Percentiles rank a stretch among this genome's conserved stretches.
Evolutionary conservation across 1,140 invertebrate species (phyloP).

Genomic region (Drosophila athabasca): DNA sequence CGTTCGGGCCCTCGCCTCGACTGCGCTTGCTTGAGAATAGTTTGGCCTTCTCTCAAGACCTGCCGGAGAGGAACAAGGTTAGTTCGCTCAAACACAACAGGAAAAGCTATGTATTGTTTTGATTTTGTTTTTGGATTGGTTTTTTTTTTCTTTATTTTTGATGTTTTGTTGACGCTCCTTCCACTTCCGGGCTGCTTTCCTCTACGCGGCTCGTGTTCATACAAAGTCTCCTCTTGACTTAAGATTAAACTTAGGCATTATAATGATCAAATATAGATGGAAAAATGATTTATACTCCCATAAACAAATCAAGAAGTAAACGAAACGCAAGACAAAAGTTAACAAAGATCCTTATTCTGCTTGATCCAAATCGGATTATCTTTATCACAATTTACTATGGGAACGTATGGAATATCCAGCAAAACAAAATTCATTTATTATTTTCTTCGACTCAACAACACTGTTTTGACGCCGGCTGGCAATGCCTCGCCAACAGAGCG

Average conservation of each 20-base stretch:
- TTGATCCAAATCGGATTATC: neutral
- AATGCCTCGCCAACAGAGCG: slow-evolving; percentile 49
- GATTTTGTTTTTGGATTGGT: slow-evolving; percentile 30
- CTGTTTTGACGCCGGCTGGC: slow-evolving; percentile 48
- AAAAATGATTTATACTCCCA: slow-evolving; percentile 42
- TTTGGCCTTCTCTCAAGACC: slow-evolving; percentile 80
- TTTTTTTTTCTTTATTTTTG: slow-evolving; percentile 38
- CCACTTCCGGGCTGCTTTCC: slow-evolving; percentile 40
- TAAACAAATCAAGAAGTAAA: slow-evolving; percentile 34
- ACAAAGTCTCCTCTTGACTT: slow-evolving; percentile 51
- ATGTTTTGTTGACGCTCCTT: slow-evolving; percentile 17
- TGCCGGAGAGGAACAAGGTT: slow-evolving; percentile 84
- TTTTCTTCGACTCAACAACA: slow-evolving; percentile 50
- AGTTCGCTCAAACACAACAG: slow-evolving; percentile 84
- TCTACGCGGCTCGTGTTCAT: slow-evolving; percentile 19
- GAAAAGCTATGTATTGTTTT: slow-evolving; percentile 73
- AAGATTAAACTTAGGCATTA: slow-evolving; percentile 68
- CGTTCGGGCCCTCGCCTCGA: slow-evolving; percentile 23
- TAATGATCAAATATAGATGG: slow-evolving; percentile 47
- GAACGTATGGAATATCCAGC: neutral
- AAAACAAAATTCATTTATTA: neutral
- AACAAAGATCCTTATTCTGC: neutral
- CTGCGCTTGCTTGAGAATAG: slow-evolving; percentile 67
- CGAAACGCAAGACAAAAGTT: slow-evolving; percentile 14
- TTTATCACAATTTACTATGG: slow-evolving; percentile 13